Evolutionary conservation across 2,797 vertebrate genomes (phyloP).

Genomic region (Cossypha heuglini): DNA sequence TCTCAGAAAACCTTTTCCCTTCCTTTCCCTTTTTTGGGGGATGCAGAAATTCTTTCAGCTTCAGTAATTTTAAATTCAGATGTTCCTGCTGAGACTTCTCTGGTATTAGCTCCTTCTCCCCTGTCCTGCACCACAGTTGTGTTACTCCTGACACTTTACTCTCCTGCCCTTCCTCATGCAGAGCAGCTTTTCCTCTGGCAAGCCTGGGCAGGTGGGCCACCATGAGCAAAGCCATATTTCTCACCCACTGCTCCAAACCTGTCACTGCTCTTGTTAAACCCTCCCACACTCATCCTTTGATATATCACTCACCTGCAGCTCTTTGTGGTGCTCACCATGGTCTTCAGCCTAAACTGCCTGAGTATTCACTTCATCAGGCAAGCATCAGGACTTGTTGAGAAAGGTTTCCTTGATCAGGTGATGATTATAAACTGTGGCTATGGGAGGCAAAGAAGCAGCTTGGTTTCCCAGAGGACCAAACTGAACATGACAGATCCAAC

Average conservation of each 20-base stretch:
- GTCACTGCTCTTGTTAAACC: neutral
- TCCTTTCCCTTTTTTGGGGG: accelerated
- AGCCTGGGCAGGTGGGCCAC: neutral
- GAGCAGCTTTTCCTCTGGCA: neutral
- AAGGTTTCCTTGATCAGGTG: neutral
- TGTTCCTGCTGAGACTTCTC: neutral
- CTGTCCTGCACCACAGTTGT: neutral
- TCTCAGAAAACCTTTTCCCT: neutral
- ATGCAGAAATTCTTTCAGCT: neutral
- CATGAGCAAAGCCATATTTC: neutral
- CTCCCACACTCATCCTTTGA: neutral
- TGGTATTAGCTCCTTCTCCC: neutral
- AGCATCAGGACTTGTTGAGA: neutral
- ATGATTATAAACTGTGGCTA: neutral
- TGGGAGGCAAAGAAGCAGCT: neutral
- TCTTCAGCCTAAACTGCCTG: neutral
- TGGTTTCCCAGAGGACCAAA: neutral
- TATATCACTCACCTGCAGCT: neutral
- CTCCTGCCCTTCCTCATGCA: neutral
- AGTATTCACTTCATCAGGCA: neutral
- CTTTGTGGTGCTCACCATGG: neutral
- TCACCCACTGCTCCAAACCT: neutral
- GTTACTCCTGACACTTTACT: neutral
- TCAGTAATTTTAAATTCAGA: neutral
- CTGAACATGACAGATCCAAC: accelerated